These are phyloP conservation scores for Tribolium madens DNA, from an alignment of 1,140 invertebrate genomes.

Conservation along the genomic window DNA sequence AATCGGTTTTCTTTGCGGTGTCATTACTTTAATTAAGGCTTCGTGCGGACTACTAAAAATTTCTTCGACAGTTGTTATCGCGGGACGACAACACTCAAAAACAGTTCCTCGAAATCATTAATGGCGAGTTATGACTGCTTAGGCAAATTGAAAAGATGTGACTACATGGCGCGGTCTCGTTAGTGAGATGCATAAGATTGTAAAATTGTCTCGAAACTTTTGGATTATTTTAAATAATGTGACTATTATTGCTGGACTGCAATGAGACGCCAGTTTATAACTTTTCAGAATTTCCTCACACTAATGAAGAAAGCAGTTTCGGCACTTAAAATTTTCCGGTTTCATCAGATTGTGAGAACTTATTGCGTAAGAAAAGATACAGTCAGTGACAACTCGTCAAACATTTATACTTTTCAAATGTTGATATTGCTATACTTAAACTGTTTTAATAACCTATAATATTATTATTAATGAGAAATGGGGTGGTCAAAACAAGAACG, in stretches of 20 bases:
- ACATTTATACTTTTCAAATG: no score
- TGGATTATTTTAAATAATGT: conserved; percentile 29
- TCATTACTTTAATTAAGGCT: conserved; percentile 32
- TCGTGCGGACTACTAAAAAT: conserved; percentile 1
- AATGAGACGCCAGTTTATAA: not conserved
- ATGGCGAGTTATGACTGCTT: conserved; percentile 22
- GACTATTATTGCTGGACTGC: not conserved
- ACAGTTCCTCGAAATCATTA: conserved; percentile 20
- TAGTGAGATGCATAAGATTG: not conserved
- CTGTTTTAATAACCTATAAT: no score
- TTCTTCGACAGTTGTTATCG: conserved; percentile 16
- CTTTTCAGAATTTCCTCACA: not conserved
- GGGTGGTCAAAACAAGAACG: no score
- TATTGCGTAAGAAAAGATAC: not conserved
- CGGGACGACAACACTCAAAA: not conserved
- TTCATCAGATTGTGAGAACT: not conserved
- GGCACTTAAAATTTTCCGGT: not conserved
- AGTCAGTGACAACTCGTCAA: no score
- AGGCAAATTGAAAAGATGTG: conserved; percentile 23
- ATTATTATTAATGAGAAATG: no score
- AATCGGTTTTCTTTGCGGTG: conserved; percentile 10
- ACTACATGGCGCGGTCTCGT: conserved; percentile 4
- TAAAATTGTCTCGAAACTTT: not conserved
- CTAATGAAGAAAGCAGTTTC: not conserved
- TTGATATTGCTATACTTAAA: no score